These are phyloP conservation scores for Melieria picta DNA, from an alignment of 2,888 invertebrate genomes.

Conservation along the genomic window DNA sequence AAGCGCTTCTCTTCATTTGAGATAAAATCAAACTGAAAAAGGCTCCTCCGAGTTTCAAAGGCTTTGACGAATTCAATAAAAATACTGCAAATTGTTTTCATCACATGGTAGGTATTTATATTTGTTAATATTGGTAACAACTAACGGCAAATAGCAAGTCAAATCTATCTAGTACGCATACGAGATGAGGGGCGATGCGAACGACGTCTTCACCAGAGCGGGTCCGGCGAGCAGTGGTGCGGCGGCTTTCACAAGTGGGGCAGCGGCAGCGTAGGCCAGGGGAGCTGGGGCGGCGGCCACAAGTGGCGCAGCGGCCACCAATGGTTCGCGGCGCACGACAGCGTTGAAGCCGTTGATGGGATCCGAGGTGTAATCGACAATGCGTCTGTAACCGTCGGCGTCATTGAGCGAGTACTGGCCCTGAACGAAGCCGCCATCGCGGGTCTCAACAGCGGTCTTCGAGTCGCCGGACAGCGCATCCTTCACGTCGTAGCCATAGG, in stretches of 20 bases:
- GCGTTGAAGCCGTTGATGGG: conserved; percentile 66
- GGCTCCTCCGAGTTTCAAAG: too few relatives aligned
- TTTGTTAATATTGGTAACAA: background rate
- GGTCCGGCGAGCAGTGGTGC: conserved; percentile 55
- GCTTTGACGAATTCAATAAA: too few relatives aligned
- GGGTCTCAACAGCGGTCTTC: conserved; percentile 65
- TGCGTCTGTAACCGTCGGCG: conserved; percentile 65
- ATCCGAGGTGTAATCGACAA: conserved; percentile 66
- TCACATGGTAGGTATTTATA: too few relatives aligned
- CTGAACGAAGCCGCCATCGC: conserved; percentile 65
- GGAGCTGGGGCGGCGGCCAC: conserved; percentile 35
- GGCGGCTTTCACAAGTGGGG: conserved; percentile 43
- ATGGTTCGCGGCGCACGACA: conserved; percentile 63
- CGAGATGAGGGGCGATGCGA: conserved; percentile 61
- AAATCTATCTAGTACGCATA: conserved; percentile 55
- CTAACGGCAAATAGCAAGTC: conserved; percentile 4
- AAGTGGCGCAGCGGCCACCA: conserved; percentile 49
- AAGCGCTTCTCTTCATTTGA: too few relatives aligned
- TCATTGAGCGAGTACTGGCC: conserved; percentile 66
- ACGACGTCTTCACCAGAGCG: conserved; percentile 58
- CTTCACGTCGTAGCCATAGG: conserved; percentile 65
- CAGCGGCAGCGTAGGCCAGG: conserved; percentile 48
- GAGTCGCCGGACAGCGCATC: conserved; percentile 65
- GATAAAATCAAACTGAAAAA: too few relatives aligned
- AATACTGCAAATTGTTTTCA: too few relatives aligned